phyloP scores from a whole-genome alignment of 2,113 vertebrate species.

The Tragelaphus scriptus region DNA sequence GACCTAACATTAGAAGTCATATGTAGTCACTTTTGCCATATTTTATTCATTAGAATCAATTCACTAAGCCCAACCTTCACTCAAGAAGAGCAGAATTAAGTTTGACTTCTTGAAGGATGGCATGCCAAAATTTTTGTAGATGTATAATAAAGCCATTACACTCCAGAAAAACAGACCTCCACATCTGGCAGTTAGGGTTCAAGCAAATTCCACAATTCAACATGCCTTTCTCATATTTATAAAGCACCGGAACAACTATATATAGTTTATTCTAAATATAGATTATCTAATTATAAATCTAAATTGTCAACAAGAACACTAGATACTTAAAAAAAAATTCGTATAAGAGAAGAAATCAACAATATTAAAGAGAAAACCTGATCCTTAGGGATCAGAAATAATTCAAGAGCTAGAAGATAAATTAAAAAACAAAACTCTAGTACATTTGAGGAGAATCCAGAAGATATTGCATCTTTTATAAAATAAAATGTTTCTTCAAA shows the following conservation, averaged over 20 bases:
- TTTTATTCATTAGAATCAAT: not conserved
- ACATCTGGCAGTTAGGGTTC: not conserved
- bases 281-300: not conserved
- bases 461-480: not conserved
- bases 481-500: not conserved
- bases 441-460: not conserved
- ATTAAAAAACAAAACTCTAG: not conserved
- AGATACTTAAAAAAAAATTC: not conserved
- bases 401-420: not conserved
- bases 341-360: not conserved
- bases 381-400: not conserved
- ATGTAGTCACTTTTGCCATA: rapidly evolving
- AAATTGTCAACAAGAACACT: not conserved
- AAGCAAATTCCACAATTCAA: not conserved
- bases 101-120: not conserved
- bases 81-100: not conserved
- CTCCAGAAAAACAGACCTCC: not conserved
- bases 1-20: not conserved
- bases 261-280: not conserved
- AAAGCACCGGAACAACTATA: not conserved
- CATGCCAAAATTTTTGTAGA: not conserved
- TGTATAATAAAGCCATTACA: not conserved
- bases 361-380: not conserved
- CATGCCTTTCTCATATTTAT: not conserved
- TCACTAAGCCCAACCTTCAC: not conserved